phyloP scores from a whole-genome alignment of 2,797 vertebrate genomes.

The Sebastes itinus region DNA sequence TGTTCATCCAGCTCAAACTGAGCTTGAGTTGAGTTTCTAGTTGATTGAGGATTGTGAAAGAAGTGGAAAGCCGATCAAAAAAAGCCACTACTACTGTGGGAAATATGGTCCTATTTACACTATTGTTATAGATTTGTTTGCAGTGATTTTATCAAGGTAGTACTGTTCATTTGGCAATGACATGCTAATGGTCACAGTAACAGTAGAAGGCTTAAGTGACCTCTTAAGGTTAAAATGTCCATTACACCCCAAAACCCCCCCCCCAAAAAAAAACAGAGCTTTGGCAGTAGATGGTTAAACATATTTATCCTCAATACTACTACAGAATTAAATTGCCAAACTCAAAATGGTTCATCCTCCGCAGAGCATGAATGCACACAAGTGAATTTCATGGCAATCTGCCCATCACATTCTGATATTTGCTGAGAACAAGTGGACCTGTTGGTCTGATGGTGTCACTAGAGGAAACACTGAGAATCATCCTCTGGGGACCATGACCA shows the following conservation, averaged over 20 bases:
- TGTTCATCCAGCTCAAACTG: conserved; percentile 2
- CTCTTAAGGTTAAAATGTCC: background rate
- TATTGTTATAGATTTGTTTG: background rate
- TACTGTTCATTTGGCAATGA: background rate
- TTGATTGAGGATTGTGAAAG: background rate
- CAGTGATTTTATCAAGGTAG: background rate
- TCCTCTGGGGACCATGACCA: no score
- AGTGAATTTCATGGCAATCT: background rate
- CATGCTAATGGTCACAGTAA: background rate
- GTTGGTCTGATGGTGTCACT: no score
- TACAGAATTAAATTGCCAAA: background rate
- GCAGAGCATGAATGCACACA: background rate
- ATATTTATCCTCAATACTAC: background rate
- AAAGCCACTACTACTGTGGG: background rate
- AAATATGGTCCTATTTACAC: background rate
- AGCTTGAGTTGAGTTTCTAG: background rate
- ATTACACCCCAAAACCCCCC: background rate
- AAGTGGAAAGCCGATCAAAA: background rate
- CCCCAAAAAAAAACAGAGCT: background rate
- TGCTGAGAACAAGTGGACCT: no score
- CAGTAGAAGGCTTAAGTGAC: background rate
- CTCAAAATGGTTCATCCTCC: background rate
- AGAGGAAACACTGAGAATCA: no score
- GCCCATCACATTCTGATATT: no score
- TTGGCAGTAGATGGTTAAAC: background rate